Evolutionary conservation across 2,113 vertebrate species (phyloP), one percentile per base, ranked within the genome.

Genomic region (Cynocephalus volans): DNA sequence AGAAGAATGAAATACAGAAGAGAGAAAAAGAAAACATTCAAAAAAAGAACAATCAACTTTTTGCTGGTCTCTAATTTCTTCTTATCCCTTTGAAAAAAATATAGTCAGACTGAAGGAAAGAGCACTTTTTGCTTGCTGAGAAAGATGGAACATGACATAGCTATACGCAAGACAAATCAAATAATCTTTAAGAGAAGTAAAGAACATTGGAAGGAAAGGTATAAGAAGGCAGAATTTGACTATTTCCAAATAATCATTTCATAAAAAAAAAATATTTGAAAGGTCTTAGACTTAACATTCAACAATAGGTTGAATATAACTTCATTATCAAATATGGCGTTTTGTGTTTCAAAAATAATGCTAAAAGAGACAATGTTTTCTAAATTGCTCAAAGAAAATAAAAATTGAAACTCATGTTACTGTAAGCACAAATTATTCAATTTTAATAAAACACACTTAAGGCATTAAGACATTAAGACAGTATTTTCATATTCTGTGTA

Each of bases 71-170:
- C 52, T 52, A 52, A 89, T 56, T 64, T 95, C 84, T 77, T 92
- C 48, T 94, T 73, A 36, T 56, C 85, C 48, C 50, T 80, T 69
- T 48, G 58, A 77, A 79, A 95, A 89, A 93, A 70, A 89, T 21
- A 95, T 96, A 96, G 87, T 93, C 89, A 97, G 92, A 97, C 96
- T 93, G 98, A 98, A 98, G 98, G 97, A 97, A 98, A 98, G 98
- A 99, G 98, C 98, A 99, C 98, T 97, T 98, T 98, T 87, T 97
- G 97, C 91, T 98, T 98, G 97, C 98, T 97, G 95, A 97, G 97
- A 97, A 98, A 98, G 98, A 98, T 97, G 98, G 98, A 98, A 97
- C 26, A 85, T 94, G 95, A 95, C 62, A 87, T 88, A 97, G 96
- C 92, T 88, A 93, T 26, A 97, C 52, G 54, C 88, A 81, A 82